phyloP scores from a whole-genome alignment of 1,140 invertebrate genomes.

The Sitodiplosis mosellana region DNA sequence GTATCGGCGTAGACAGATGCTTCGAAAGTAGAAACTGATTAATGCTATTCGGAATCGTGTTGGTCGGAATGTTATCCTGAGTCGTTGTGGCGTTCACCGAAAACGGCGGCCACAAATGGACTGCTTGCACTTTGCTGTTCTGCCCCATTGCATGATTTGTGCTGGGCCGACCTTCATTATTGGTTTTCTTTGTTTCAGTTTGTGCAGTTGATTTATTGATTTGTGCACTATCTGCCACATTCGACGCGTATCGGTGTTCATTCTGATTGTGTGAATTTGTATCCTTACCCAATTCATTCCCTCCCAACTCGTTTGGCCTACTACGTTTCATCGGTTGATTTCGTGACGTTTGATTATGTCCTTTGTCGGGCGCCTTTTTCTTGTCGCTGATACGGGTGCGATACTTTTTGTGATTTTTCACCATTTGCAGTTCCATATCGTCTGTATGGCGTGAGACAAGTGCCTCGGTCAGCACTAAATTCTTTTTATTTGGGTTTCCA shows the following conservation, averaged over 20 bases:
- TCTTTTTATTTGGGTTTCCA: too few species aligned
- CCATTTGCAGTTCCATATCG: conserved; percentile 26
- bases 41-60: neutral
- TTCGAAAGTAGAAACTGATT: neutral
- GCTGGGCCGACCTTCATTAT: neutral
- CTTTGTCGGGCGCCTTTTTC: conserved; percentile 4
- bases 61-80: neutral
- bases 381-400: conserved; percentile 30
- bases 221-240: neutral
- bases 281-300: neutral
- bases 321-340: neutral
- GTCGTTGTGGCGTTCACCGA: conserved; percentile 18
- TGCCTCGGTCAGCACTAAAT: too few species aligned
- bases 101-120: conserved; percentile 40
- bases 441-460: too few species aligned
- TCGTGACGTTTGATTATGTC: too few species aligned
- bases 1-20: neutral
- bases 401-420: conserved; percentile 46
- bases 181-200: neutral
- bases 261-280: neutral
- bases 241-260: neutral
- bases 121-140: conserved; percentile 1
- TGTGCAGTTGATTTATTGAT: neutral
- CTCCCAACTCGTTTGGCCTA: neutral
- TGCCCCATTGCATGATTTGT: neutral